Conservation (phyloP, 2,113 vertebrate species). For the Nothobranchius furzeri region DNA sequence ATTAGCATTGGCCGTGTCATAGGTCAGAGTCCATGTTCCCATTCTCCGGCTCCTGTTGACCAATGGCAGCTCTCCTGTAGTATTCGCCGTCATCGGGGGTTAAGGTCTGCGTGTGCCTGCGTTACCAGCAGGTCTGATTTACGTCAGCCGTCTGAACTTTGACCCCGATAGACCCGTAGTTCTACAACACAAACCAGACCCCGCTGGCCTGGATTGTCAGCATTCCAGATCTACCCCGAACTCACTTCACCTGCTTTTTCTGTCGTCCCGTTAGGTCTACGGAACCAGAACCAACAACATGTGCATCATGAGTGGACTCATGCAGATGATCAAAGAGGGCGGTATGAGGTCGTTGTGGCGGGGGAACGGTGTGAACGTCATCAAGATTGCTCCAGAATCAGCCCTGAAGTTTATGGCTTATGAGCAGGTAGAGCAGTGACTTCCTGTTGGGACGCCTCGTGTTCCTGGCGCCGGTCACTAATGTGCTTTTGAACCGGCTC, state of each 20-base stretch:
- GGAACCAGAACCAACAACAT: conserved; percentile 92
- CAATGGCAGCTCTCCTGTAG: conserved; percentile 39
- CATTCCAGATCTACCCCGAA: rapidly evolving
- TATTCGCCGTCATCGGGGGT: not conserved
- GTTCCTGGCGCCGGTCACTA: not conserved
- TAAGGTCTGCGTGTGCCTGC: not conserved
- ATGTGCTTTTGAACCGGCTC: not conserved
- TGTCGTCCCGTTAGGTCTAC: conserved; percentile 82
- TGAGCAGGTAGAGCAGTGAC: conserved; percentile 83
- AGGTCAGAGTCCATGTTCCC: not conserved
- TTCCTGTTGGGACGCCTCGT: too few species aligned
- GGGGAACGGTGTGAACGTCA: conserved; percentile 91
- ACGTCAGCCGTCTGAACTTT: conserved; percentile 38
- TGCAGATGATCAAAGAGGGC: conserved; percentile 94
- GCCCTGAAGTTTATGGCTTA: conserved; percentile 99
- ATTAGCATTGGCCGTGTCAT: conserved; percentile 25
- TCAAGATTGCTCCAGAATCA: conserved; percentile 94
- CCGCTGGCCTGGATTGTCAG: not conserved
- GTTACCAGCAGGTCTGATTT: conserved; percentile 4
- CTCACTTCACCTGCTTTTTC: not conserved
- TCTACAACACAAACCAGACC: not conserved
- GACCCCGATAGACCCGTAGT: not conserved
- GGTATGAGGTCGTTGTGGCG: conserved; percentile 89
- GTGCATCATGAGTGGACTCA: conserved; percentile 89
- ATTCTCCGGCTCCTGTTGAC: not conserved